Evolutionary conservation across 2,888 invertebrate species (phyloP).

Genomic region (Melolontha melolontha): DNA sequence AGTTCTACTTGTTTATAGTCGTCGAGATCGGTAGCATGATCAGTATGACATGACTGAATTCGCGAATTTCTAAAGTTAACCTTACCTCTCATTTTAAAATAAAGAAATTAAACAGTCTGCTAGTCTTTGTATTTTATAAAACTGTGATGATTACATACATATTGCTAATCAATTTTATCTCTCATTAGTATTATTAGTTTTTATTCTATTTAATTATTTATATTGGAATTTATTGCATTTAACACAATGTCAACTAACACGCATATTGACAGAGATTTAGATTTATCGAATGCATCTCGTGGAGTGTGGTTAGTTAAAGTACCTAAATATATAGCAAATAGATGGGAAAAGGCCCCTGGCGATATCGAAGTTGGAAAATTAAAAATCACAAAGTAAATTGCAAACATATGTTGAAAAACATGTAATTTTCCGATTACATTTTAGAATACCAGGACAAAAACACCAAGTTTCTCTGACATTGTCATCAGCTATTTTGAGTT

Average conservation of each 20-base stretch:
- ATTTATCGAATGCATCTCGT: constrained; percentile 87
- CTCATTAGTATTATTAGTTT: too few species aligned
- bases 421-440: constrained; percentile 46
- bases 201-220: too few species aligned
- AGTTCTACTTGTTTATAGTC: too few species aligned
- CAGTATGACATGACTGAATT: too few species aligned
- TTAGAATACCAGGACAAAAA: constrained; percentile 77
- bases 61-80: too few species aligned
- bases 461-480: constrained; percentile 90
- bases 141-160: too few species aligned
- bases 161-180: too few species aligned
- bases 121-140: too few species aligned
- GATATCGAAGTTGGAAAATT: constrained; percentile 94
- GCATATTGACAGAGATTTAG: constrained; percentile 83
- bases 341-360: constrained; percentile 94
- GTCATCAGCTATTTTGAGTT: constrained; percentile 82
- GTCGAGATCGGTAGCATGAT: too few species aligned
- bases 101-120: too few species aligned
- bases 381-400: constrained; percentile 80
- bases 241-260: constrained; percentile 51
- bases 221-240: background rate
- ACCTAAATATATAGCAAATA: constrained; percentile 95
- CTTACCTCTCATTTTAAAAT: too few species aligned
- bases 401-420: constrained; percentile 16
- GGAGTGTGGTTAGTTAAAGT: constrained; percentile 98